Conservation (phyloP, 2,888 invertebrate species). For the Erannis defoliaria region DNA sequence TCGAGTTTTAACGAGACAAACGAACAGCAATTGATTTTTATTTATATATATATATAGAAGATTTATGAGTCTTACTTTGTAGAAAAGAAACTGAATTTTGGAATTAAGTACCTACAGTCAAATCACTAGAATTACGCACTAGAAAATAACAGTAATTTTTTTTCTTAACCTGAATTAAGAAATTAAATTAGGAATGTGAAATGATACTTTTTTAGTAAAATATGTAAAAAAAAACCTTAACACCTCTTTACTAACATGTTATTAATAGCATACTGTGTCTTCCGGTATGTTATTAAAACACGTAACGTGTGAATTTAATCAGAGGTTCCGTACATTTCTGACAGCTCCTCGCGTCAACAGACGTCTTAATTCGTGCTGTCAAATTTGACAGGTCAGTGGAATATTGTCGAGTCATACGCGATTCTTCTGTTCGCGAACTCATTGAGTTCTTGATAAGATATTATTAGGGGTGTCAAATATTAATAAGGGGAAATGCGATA, state of each 20-base stretch:
- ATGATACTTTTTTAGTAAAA: neutral
- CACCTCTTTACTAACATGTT: conserved; percentile 14
- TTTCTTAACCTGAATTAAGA: neutral
- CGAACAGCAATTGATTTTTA: no score
- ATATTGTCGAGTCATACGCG: conserved; percentile 69
- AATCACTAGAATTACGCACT: no score
- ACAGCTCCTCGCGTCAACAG: conserved; percentile 62
- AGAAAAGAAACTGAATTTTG: no score
- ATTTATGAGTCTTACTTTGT: no score
- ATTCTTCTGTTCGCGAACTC: conserved; percentile 67
- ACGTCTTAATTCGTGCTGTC: conserved; percentile 76
- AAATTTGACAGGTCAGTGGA: conserved; percentile 66
- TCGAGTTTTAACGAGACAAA: no score
- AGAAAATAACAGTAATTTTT: no score
- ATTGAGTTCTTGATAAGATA: conserved; percentile 69
- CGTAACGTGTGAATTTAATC: conserved; percentile 77
- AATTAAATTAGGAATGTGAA: neutral
- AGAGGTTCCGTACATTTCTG: conserved; percentile 69
- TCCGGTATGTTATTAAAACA: conserved; percentile 76
- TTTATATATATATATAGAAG: no score
- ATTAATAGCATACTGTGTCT: conserved; percentile 44
- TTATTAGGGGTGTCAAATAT: conserved; percentile 75
- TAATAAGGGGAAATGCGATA: conserved; percentile 54
- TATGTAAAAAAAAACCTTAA: conserved; percentile 18
- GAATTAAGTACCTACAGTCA: no score